Conservation (phyloP, 2,113 vertebrate species). For the Chionomys nivalis region DNA sequence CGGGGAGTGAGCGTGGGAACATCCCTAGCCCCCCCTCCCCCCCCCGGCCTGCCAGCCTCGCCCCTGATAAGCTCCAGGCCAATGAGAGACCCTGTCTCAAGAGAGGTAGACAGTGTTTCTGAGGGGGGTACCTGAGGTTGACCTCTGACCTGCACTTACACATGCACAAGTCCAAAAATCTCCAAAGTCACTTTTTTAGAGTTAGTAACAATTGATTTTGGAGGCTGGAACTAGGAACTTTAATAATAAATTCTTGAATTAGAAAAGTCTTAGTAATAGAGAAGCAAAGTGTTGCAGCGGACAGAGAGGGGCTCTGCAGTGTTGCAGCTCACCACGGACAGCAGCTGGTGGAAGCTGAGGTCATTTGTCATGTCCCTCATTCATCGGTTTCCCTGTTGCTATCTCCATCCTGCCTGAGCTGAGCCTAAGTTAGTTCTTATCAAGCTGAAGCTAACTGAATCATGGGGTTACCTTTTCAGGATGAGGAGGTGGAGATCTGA, state of each 20-base stretch:
- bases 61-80: neutral
- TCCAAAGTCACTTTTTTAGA: slow-evolving; percentile 17
- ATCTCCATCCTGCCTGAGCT: slow-evolving; percentile 71
- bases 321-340: neutral
- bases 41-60: too few relatives aligned
- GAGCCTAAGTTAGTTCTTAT: slow-evolving; percentile 43
- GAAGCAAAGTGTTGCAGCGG: neutral
- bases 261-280: slow-evolving; percentile 34
- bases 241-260: slow-evolving; percentile 32
- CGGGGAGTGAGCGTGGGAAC: neutral
- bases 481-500: slow-evolving; percentile 65
- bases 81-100: neutral
- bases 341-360: neutral
- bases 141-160: neutral
- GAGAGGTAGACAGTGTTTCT: neutral
- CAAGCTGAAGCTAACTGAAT: slow-evolving; percentile 25
- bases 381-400: slow-evolving; percentile 13
- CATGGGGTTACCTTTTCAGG: slow-evolving; percentile 35
- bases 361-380: neutral
- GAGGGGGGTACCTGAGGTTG: neutral
- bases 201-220: slow-evolving; percentile 1
- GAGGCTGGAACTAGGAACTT: slow-evolving; percentile 10
- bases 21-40: neutral
- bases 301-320: neutral
- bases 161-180: neutral